Evolutionary conservation across 92 coral and sea anemone genomes (phyloP), one percentile per base, ranked within the genome.

Genomic region (Zoanthus sociatus): DNA sequence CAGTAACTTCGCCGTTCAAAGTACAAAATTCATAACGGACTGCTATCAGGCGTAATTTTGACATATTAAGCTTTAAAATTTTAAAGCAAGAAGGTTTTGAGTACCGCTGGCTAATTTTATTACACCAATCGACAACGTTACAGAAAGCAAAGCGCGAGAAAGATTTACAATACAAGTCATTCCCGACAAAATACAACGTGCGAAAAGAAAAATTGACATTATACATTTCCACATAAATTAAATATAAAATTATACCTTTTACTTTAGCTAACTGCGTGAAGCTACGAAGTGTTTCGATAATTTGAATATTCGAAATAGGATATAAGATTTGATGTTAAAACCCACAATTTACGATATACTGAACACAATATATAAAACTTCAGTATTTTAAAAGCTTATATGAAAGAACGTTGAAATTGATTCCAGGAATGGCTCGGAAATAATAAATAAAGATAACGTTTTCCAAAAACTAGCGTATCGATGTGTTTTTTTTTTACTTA

Each of bases 401-500:
- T 63, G 30, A 18, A 9, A 63, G n/a, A 17, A 20, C n/a, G n/a
- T 63, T 63, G 26, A 10, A 63, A 5, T 9, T 18, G 20, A 63
- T n/a, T 17, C 6, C 9, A 8, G 20, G 21, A 63, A 63, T 17
- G 8, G 55, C 55, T n/a, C 8, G 5, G 18, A 11, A 18, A 17
- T 63, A n/a, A 5, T 63, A 16, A 7, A 4, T 16, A 17, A 20
- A 4, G 69, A 4, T 63, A 17, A 6, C 69, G 37, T 13, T 78
- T 10, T 7, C 32, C 6, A 26, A 16, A 10, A 26, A 60, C 71
- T 10, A 31, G 32, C 33, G 12, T 48, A 0, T 51, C 0, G 72
- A 15, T 33, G 31, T 37, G 55, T n/a, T 78, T 78, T 78, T 78
- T 78, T 78, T 54, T 33, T 61, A 66, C 71, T 61, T 54, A 2